These are phyloP conservation scores for Scaptomyza graminum DNA, from an alignment of 1,140 invertebrate species.

Conservation along the genomic window DNA sequence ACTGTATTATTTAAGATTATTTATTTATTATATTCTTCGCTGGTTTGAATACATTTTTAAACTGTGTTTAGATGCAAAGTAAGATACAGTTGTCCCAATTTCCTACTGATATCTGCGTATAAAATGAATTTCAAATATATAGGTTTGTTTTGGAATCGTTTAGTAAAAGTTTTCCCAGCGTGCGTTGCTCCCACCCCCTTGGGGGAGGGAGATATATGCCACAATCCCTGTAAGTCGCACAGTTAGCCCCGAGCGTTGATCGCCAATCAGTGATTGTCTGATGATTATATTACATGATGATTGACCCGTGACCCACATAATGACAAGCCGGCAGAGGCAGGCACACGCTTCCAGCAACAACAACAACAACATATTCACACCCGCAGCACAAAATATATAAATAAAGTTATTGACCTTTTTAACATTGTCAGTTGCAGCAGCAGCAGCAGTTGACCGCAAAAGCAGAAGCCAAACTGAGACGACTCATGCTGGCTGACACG, in stretches of 20 bases:
- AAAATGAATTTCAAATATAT: too few relatives aligned
- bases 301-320: slow-evolving; percentile 80
- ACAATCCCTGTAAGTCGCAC: too few relatives aligned
- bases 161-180: too few relatives aligned
- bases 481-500: slow-evolving; percentile 52
- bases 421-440: slow-evolving; percentile 28
- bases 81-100: too few relatives aligned
- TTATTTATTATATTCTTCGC: too few relatives aligned
- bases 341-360: background rate
- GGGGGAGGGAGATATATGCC: too few relatives aligned
- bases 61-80: too few relatives aligned
- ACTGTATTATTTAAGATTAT: too few relatives aligned
- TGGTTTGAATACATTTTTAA: too few relatives aligned
- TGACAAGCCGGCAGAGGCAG: slow-evolving; percentile 29
- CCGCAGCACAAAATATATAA: slow-evolving; percentile 51
- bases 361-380: slow-evolving; percentile 1
- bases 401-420: slow-evolving; percentile 65
- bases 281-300: slow-evolving; percentile 42
- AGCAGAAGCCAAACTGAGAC: slow-evolving; percentile 25
- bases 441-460: slow-evolving; percentile 21
- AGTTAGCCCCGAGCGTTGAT: slow-evolving; percentile 3
- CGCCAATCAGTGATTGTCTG: background rate
- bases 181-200: too few relatives aligned
- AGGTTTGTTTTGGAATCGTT: too few relatives aligned
- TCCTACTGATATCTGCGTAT: too few relatives aligned